A percentile compares a stretch with the other conserved stretches of the same genome.
Evolutionary conservation across 2,797 vertebrate species (phyloP).

Genomic region (Centroberyx gerrardi): DNA sequence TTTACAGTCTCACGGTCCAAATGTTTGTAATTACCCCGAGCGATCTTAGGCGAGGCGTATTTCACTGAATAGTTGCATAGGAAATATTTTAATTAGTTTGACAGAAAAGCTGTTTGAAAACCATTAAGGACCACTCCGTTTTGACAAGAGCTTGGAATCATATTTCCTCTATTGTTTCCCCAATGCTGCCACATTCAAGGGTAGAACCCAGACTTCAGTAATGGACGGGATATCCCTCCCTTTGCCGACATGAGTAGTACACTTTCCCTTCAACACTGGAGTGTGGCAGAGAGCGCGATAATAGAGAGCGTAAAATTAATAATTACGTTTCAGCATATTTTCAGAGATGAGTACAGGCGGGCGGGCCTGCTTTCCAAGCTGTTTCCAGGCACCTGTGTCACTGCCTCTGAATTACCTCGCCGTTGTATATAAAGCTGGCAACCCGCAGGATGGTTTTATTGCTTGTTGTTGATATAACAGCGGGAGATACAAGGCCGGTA

Average conservation of each 20-base stretch:
- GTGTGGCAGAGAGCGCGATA: slow-evolving; percentile 12
- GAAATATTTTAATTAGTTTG: not conserved
- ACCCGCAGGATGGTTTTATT: slow-evolving; percentile 53
- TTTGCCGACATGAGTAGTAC: slow-evolving; percentile 32
- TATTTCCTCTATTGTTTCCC: not conserved
- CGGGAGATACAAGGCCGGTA: slow-evolving; percentile 29
- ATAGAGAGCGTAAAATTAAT: slow-evolving; percentile 43
- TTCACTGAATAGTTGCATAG: not conserved
- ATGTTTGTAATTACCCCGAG: slow-evolving; percentile 24
- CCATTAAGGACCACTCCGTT: not conserved
- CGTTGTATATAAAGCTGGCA: slow-evolving; percentile 28
- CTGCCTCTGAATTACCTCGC: slow-evolving; percentile 41
- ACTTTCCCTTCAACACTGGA: slow-evolving; percentile 36
- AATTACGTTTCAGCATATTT: slow-evolving; percentile 51
- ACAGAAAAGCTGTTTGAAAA: not conserved
- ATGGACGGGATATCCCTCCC: slow-evolving; percentile 20
- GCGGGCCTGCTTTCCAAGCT: slow-evolving; percentile 41
- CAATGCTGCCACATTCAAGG: slow-evolving; percentile 6
- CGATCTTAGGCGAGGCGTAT: not conserved
- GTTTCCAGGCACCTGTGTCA: slow-evolving; percentile 35
- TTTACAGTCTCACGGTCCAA: slow-evolving; percentile 12
- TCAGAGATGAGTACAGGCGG: slow-evolving; percentile 23
- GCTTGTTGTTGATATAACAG: slow-evolving; percentile 49
- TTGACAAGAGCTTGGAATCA: slow-evolving; percentile 7
- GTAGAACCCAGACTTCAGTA: slow-evolving; percentile 32